Evolutionary conservation across 2,888 invertebrate genomes (phyloP), one percentile per base, ranked within the genome.

Genomic region (Phalera bucephala): DNA sequence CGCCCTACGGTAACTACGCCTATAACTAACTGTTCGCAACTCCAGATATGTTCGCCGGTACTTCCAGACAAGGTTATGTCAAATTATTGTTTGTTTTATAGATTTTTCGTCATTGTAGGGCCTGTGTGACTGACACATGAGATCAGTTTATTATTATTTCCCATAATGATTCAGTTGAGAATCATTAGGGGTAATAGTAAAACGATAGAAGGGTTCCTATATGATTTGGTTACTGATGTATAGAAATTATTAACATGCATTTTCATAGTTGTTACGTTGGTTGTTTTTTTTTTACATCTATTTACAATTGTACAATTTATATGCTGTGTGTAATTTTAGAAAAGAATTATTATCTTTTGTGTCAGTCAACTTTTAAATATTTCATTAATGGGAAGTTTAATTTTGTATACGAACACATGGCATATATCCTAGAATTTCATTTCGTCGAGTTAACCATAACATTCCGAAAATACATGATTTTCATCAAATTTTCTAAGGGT

Each of bases 1-100:
- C 49, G 52, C 52, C 50, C 42, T 57, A 64, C 67, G 77, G 78
- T 74, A 77, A 75, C 79, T 79, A 79, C 64, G 36, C 50, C 66
- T 72, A 70, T 25, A 25, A 35, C 63, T 66, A 74, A 61, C 59
- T 54, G 56, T 34, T 52, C 41, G 36, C 54, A 57, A 46, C 40
- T 39, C 44, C 55, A 61, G 61, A 61, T 61, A 61, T 61, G 62
- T 61, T n/a, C n/a, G n/a, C n/a, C n/a, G n/a, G n/a, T n/a, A n/a
- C n/a, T n/a, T n/a, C n/a, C n/a, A n/a, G n/a, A n/a, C n/a, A n/a
- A n/a, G n/a, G n/a, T n/a, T n/a, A n/a, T n/a, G n/a, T n/a, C n/a
- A n/a, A n/a, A n/a, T n/a, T n/a, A n/a, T n/a, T n/a, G n/a, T n/a
- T n/a, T n/a, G n/a, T n/a, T n/a, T n/a, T n/a, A n/a, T n/a, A n/a